Evolutionary conservation across 2,113 vertebrate genomes (phyloP).

Genomic region (Oryzias woworae): DNA sequence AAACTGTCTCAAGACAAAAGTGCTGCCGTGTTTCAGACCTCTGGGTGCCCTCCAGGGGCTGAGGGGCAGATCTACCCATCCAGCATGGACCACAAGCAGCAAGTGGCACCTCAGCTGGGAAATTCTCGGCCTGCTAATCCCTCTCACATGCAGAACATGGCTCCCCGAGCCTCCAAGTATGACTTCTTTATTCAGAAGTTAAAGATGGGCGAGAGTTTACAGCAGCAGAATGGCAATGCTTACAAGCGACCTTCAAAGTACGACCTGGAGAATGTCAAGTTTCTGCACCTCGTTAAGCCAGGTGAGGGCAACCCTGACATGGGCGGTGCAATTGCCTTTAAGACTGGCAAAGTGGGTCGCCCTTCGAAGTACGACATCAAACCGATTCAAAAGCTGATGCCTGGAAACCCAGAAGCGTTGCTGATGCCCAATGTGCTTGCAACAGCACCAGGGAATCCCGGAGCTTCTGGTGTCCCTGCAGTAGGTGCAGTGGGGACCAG

Average conservation of each 20-base stretch:
- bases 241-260: slow-evolving; percentile 99
- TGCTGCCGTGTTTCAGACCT: slow-evolving; percentile 72
- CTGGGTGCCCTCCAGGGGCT: slow-evolving; percentile 74
- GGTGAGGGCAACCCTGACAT: slow-evolving; percentile 96
- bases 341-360: slow-evolving; percentile 95
- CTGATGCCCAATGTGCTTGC: slow-evolving; percentile 84
- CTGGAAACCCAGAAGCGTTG: slow-evolving; percentile 82
- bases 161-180: slow-evolving; percentile 91
- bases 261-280: slow-evolving; percentile 97
- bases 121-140: slow-evolving; percentile 80
- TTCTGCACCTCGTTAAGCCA: slow-evolving; percentile 96
- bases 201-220: slow-evolving; percentile 90
- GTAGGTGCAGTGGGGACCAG: slow-evolving; percentile 67
- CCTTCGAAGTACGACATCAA: slow-evolving; percentile 98
- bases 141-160: slow-evolving; percentile 88
- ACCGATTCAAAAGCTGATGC: slow-evolving; percentile 92
- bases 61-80: slow-evolving; percentile 81
- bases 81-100: slow-evolving; percentile 86
- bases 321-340: slow-evolving; percentile 98
- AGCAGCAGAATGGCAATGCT: slow-evolving; percentile 90
- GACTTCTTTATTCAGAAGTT: slow-evolving; percentile 99
- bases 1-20: slow-evolving; percentile 82
- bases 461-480: slow-evolving; percentile 66
- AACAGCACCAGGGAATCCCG: slow-evolving; percentile 78
- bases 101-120: slow-evolving; percentile 79